Percentiles rank a stretch among this genome's conserved stretches.
These are phyloP conservation scores for Momotus momota DNA, from an alignment of 2,797 vertebrate genomes.

Conservation along the genomic window DNA sequence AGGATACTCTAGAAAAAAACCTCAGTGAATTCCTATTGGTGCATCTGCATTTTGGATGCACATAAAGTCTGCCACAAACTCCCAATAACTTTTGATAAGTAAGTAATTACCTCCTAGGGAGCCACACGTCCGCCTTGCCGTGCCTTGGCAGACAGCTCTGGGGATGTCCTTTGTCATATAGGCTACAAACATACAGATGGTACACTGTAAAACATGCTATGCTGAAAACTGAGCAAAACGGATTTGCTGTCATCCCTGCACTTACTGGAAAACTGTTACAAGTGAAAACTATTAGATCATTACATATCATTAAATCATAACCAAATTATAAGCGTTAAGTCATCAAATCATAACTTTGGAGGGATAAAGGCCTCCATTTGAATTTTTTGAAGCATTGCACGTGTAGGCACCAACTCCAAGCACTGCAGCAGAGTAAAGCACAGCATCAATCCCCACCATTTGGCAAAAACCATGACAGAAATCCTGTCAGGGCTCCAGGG, in stretches of 20 bases:
- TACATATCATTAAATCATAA: background rate
- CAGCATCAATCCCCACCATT: rapidly evolving
- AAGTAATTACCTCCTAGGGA: background rate
- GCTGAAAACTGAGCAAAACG: background rate
- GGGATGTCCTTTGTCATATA: background rate
- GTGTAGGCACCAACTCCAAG: rapidly evolving
- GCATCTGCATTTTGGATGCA: rapidly evolving
- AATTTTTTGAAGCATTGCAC: background rate
- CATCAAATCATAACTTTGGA: background rate
- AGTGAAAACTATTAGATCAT: background rate
- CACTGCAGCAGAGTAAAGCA: rapidly evolving
- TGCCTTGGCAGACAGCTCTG: background rate
- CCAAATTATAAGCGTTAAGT: background rate
- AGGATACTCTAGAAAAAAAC: background rate
- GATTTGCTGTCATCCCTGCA: background rate
- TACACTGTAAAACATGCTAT: rapidly evolving
- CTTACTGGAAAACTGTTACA: background rate
- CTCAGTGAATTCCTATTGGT: rapidly evolving
- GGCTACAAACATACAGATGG: background rate
- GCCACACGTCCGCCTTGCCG: background rate
- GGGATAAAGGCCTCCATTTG: background rate
- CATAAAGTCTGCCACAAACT: background rate
- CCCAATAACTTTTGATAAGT: background rate
- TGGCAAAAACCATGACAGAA: background rate
- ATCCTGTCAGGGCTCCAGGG: rapidly evolving